phyloP scores from a whole-genome alignment of 2,113 vertebrate species.

The Canis aureus region DNA sequence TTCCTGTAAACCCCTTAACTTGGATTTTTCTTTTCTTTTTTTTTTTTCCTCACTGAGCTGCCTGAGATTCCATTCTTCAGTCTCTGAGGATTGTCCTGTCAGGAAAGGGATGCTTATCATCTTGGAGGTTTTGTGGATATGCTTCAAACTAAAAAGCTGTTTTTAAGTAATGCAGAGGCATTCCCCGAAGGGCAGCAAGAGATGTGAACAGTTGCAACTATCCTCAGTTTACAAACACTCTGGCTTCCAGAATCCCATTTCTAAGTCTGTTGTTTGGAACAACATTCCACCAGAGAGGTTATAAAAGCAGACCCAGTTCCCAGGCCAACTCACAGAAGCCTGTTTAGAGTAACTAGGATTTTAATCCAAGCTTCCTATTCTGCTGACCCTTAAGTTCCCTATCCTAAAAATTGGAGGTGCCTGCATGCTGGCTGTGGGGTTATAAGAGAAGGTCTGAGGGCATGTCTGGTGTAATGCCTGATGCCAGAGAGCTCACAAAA shows the following conservation, averaged over 20 bases:
- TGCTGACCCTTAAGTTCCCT: background rate
- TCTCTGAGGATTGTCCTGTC: background rate
- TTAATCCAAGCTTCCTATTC: background rate
- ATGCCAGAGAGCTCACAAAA: background rate
- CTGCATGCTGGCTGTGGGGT: background rate
- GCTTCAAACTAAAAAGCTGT: slow-evolving; percentile 3
- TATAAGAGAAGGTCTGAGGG: background rate
- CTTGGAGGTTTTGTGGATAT: background rate
- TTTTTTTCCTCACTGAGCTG: background rate
- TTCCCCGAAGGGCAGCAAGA: background rate
- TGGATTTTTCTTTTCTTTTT: background rate
- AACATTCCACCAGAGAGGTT: background rate
- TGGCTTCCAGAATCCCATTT: slow-evolving; percentile 38
- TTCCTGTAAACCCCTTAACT: background rate
- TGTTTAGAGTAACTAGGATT: background rate
- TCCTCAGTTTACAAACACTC: background rate
- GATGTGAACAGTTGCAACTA: background rate
- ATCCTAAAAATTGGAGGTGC: background rate
- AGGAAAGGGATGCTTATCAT: background rate
- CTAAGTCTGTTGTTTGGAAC: slow-evolving; percentile 1
- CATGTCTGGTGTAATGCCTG: background rate
- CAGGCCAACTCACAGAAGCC: background rate
- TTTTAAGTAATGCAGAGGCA: background rate
- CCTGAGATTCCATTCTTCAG: background rate
- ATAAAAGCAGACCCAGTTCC: slow-evolving; percentile 17